phyloP scores from a whole-genome alignment of 2,888 invertebrate species.

The Drymonia ruficornis region DNA sequence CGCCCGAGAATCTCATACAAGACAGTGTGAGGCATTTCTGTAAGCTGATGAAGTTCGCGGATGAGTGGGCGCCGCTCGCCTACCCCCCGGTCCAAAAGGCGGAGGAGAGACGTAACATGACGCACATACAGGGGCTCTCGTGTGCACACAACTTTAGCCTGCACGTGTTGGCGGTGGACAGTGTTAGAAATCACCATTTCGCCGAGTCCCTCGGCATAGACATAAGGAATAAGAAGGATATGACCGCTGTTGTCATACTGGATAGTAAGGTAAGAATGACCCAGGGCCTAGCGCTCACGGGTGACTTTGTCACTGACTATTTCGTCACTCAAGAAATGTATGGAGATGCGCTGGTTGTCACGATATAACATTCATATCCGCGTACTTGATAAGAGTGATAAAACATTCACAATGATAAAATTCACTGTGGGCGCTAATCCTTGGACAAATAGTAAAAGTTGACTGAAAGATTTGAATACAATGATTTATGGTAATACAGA shows the following conservation, averaged over 20 bases:
- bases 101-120: constrained; percentile 49
- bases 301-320: too few relatives aligned
- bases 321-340: too few relatives aligned
- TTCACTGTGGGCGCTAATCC: too few relatives aligned
- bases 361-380: too few relatives aligned
- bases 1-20: constrained; percentile 80
- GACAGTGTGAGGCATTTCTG: constrained; percentile 69
- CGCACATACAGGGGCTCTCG: constrained; percentile 73
- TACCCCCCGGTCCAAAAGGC: constrained; percentile 47
- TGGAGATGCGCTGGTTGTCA: too few relatives aligned
- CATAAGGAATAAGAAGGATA: constrained; percentile 83
- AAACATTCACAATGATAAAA: too few relatives aligned
- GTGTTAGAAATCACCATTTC: constrained; percentile 88
- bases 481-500: too few relatives aligned
- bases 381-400: too few relatives aligned
- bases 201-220: constrained; percentile 91
- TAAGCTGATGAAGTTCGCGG: constrained; percentile 67
- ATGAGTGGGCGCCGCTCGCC: constrained; percentile 64
- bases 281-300: too few relatives aligned
- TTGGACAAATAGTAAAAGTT: too few relatives aligned
- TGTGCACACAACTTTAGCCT: constrained; percentile 71
- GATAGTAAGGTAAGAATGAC: constrained; percentile 86
- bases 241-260: constrained; percentile 88
- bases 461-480: too few relatives aligned
- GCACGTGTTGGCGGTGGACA: constrained; percentile 88